A percentile compares a stretch with the other conserved stretches of the same genome.
Conservation (phyloP, 2,888 invertebrate species). For the Ectobius pallidus region DNA sequence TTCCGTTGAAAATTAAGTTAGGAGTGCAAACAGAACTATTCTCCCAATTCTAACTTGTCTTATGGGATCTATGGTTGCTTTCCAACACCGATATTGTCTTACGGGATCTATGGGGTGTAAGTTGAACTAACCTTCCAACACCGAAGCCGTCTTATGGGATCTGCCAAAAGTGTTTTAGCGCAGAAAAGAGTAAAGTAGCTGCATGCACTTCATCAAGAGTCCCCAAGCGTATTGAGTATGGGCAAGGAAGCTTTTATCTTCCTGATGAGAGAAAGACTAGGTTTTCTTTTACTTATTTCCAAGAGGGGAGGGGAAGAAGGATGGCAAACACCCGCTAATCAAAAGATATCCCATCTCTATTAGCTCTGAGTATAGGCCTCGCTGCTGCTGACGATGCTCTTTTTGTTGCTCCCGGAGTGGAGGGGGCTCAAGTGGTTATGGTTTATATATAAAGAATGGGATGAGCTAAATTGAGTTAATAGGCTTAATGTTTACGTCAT, state of each 20-base stretch:
- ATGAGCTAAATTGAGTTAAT: conserved; percentile 29
- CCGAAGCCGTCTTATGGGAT: conserved; percentile 9
- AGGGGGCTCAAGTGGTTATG: not conserved
- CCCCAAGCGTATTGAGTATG: conserved; percentile 11
- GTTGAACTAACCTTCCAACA: not conserved
- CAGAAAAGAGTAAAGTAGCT: conserved; percentile 7
- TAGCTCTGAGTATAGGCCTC: not conserved
- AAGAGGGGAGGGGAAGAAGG: not conserved
- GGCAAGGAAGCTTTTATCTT: conserved; percentile 26
- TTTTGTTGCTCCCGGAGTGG: not conserved
- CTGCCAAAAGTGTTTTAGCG: conserved; percentile 10
- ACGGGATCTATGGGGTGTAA: no score
- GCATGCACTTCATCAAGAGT: conserved; percentile 19
- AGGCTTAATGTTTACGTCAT: conserved; percentile 23
- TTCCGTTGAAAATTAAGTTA: no score
- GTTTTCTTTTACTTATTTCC: conserved; percentile 20
- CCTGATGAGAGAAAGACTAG: conserved; percentile 21
- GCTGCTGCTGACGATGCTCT: not conserved
- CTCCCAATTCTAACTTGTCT: no score
- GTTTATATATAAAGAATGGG: conserved; percentile 20
- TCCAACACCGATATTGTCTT: no score
- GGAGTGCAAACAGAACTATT: no score
- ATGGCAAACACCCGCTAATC: conserved; percentile 19
- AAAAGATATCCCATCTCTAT: conserved; percentile 33
- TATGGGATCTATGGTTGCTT: no score